Base-by-base conservation (phyloP, 2,888 invertebrate genomes). In the Maniola hyperantus region DNA sequence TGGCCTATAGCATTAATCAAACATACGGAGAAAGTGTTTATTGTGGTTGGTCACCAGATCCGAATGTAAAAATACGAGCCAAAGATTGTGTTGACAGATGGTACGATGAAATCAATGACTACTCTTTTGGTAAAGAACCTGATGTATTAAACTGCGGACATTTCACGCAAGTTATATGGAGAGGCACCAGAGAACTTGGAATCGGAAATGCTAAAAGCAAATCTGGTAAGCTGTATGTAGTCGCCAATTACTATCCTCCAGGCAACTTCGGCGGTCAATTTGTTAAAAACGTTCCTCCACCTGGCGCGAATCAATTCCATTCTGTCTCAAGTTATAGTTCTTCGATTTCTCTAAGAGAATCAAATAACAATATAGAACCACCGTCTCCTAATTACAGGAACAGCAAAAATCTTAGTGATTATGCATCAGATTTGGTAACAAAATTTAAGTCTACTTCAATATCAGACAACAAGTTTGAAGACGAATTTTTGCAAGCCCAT, bases 121-220 rank as follows among this genome's bases (percentile, higher is more conserved):
- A 94, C 81, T 93, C 93, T 33, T 96, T 95, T 77, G 95, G 95
- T 1, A 85, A 81, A 44, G 96, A 96, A 80, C 96, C 96, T 5
- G 93, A 93, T 73, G 86, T 93, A 48, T 82, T 95, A 10, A 93
- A 92, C 55, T 94, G 95, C 60, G 96, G 96, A 71, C 93, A 93
- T 82, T 95, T 96, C 76, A 96, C 96, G 0, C 97, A 97, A 91
- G 94, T 97, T 0, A 93, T 97, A n/a, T 97, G 97, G 97, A 96
- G 95, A 80, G 94, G 92, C 42, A 95, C 95, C 5, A 94, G 88
- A 73, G 95, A 96, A 78, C 84, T 97, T 69, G 97, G 97, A 0
- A 94, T 97, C 2, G 97, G 96, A 0, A 94, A 94, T 78, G 96
- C 96, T 5, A 95, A 95, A 76, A 95, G 95, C 74, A 95, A 95